phyloP scores from a whole-genome alignment of 2,888 invertebrate genomes.

The Gari tellinella region DNA sequence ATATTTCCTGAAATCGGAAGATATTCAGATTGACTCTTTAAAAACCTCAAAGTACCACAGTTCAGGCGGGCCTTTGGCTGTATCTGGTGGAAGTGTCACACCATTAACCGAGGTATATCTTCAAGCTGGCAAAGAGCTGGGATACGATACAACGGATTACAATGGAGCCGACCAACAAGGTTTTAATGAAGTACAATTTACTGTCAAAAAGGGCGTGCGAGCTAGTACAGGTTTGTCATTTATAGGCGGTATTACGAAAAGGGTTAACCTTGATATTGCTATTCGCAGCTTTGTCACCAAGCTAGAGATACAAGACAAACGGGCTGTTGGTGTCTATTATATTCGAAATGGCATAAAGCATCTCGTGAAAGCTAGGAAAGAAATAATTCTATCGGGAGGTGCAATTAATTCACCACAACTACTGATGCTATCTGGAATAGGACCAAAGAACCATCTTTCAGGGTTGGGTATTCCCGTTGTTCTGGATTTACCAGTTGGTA shows the following conservation, averaged over 20 bases:
- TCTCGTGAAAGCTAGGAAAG: constrained; percentile 43
- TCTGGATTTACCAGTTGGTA: constrained; percentile 78
- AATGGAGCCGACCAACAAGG: constrained; percentile 41
- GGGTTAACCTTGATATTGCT: constrained; percentile 17
- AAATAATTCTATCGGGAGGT: constrained; percentile 81
- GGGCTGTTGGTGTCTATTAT: constrained; percentile 16
- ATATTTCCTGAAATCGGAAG: constrained; percentile 86
- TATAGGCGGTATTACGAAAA: constrained; percentile 1
- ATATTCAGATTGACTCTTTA: constrained; percentile 80
- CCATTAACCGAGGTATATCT: constrained; percentile 72
- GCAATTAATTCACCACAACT: constrained; percentile 81
- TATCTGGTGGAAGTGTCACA: constrained; percentile 65
- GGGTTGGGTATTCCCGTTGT: constrained; percentile 75
- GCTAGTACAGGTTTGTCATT: constrained; percentile 14
- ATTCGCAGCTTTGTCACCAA: constrained; percentile 17
- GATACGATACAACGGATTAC: constrained; percentile 85
- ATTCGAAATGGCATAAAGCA: constrained; percentile 14
- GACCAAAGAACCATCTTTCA: constrained; percentile 79
- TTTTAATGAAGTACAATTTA: constrained; percentile 30
- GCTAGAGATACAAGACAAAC: constrained; percentile 10
- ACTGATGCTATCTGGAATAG: constrained; percentile 82
- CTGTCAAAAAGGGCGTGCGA: constrained; percentile 64
- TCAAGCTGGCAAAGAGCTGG: constrained; percentile 87
- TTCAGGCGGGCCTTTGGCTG: constrained; percentile 74
- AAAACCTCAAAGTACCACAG: constrained; percentile 74